These are phyloP conservation scores for Chelmon rostratus DNA, from an alignment of 2,797 vertebrate genomes.

Conservation along the genomic window DNA sequence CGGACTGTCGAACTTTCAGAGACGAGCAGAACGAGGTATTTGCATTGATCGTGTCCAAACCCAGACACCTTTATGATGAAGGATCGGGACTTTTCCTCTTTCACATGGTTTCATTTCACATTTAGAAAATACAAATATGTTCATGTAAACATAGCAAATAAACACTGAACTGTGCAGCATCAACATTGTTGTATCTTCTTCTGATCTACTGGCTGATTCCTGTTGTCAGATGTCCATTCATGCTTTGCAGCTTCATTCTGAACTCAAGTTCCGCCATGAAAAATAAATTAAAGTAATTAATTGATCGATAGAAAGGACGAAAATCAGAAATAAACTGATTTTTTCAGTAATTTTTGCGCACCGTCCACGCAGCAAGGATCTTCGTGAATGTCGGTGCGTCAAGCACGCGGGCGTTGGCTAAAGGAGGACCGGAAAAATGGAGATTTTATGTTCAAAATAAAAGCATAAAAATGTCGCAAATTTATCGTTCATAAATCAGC, in stretches of 20 bases:
- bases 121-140: not conserved
- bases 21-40: not conserved
- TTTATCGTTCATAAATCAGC: not conserved
- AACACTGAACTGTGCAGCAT: slow-evolving; percentile 5
- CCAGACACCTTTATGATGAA: not conserved
- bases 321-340: not conserved
- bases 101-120: not conserved
- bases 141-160: slow-evolving; percentile 8
- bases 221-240: not conserved
- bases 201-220: not conserved
- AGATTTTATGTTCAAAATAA: slow-evolving; percentile 31
- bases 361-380: not conserved
- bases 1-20: not conserved
- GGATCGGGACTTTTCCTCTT: too few relatives aligned
- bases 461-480: not conserved
- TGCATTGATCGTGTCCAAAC: not conserved
- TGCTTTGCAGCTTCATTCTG: slow-evolving; percentile 1
- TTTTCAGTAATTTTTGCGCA: slow-evolving; percentile 5
- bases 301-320: not conserved
- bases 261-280: not conserved
- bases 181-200: not conserved
- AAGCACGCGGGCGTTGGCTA: rapidly evolving
- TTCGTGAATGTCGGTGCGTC: not conserved
- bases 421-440: not conserved
- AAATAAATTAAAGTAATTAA: too few relatives aligned